Conservation (phyloP, 2,888 invertebrate genomes). For the Phengaris alcon region DNA sequence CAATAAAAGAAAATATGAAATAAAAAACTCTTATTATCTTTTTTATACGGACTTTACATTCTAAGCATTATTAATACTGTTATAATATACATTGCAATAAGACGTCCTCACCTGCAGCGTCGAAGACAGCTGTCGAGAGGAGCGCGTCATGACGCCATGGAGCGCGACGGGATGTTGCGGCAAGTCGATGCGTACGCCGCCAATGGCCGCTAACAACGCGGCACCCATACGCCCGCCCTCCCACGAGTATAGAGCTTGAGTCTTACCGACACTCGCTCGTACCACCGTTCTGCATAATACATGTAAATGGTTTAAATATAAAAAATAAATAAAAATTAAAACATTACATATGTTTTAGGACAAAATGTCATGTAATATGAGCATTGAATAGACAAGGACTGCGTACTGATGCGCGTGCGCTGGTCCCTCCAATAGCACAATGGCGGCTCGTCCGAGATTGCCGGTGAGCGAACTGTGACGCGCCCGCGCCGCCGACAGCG, state of each 20-base stretch:
- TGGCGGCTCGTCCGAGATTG: slow-evolving; percentile 94
- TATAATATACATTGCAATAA: background rate
- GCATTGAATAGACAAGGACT: background rate
- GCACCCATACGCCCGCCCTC: slow-evolving; percentile 86
- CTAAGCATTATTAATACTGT: too few relatives aligned
- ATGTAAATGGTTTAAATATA: slow-evolving; percentile 29
- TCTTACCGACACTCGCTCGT: slow-evolving; percentile 94
- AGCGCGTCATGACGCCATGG: slow-evolving; percentile 98
- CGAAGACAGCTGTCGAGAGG: slow-evolving; percentile 94
- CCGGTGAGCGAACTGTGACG: slow-evolving; percentile 91
- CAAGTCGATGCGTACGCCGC: slow-evolving; percentile 95
- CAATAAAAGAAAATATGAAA: background rate
- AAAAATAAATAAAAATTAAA: background rate
- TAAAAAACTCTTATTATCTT: background rate
- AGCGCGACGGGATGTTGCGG: slow-evolving; percentile 98
- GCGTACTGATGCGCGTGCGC: slow-evolving; percentile 91
- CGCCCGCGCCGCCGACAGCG: slow-evolving; percentile 93
- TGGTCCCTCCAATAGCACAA: slow-evolving; percentile 93
- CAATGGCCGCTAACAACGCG: slow-evolving; percentile 90
- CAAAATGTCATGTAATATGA: background rate
- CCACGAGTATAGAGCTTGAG: slow-evolving; percentile 94
- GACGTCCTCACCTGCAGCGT: slow-evolving; percentile 87
- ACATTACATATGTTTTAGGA: background rate
- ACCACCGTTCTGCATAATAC: slow-evolving; percentile 88
- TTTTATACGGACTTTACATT: too few relatives aligned